Percentiles rank a stretch among this genome's conserved stretches.
These are phyloP conservation scores for Trichopria drosophilae DNA, from an alignment of 2,888 invertebrate species.

Conservation along the genomic window DNA sequence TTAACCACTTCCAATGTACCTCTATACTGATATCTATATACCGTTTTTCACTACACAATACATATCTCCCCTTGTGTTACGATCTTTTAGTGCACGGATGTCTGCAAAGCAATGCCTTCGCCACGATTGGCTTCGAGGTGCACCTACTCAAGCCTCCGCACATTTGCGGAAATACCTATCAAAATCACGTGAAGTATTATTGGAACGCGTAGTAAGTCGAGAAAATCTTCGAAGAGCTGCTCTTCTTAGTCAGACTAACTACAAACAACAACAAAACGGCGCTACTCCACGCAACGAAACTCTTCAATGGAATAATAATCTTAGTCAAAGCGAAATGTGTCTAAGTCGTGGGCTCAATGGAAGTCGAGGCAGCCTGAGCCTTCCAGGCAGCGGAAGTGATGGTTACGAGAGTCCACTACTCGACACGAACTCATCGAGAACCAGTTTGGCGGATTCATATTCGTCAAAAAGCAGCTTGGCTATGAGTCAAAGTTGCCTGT, in stretches of 20 bases:
- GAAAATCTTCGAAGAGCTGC: constrained; percentile 53
- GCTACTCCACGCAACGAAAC: constrained; percentile 28
- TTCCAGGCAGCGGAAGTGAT: constrained; percentile 51
- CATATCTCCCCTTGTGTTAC: background rate
- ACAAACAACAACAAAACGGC: constrained; percentile 19
- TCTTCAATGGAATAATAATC: constrained; percentile 44
- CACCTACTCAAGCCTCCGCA: constrained; percentile 54
- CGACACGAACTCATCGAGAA: constrained; percentile 43
- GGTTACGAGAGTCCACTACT: constrained; percentile 50
- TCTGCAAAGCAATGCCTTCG: constrained; percentile 64
- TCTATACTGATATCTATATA: no score
- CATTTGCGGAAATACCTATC: constrained; percentile 59
- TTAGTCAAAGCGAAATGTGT: constrained; percentile 61
- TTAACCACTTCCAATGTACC: no score
- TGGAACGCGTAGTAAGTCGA: constrained; percentile 59
- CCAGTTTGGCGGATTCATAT: constrained; percentile 33
- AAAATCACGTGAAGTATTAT: constrained; percentile 61
- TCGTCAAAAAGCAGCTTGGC: constrained; percentile 51
- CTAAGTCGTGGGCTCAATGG: constrained; percentile 50
- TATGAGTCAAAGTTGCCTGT: constrained; percentile 51
- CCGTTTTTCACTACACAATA: no score
- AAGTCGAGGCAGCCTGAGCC: constrained; percentile 47
- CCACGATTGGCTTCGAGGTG: constrained; percentile 64
- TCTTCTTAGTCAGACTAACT: constrained; percentile 49
- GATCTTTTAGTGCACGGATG: constrained; percentile 60